Base-by-base conservation (phyloP, 2,888 invertebrate species). In the Microplitis deprimator region DNA sequence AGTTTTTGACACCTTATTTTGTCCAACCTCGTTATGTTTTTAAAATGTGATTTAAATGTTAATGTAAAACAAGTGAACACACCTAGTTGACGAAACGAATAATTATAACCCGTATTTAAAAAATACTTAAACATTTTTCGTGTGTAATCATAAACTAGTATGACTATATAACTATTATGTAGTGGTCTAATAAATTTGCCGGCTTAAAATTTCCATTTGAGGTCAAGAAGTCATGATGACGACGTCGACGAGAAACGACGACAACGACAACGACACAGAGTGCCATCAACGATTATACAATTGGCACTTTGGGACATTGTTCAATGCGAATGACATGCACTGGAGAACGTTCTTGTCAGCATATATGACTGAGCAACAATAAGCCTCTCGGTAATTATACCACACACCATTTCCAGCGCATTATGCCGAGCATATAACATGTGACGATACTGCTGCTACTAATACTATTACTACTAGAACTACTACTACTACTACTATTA, bases 271-370 rank as follows among this genome's bases (percentile, higher is more conserved):
- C 68, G 73, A 68, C 68, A 77, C 73, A 73, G 69, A 65, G 73
- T 62, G 62, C 69, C 60, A 73, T 73, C 73, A 68, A 74, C 65
- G 70, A 77, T 74, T 71, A 29, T 65, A 71, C 71, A 70, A 77
- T 77, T 77, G 74, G 59, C 70, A 74, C 74, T 74, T 40, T 17
- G 77, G 70, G 77, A 74, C 74, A 74, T 74, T 77, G 77, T 70
- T 61, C 62, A 60, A 64, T 65, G 71, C 20, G 70, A 69, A 70
- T 61, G 67, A 70, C 70, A 70, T 74, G 70, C 77, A 65, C 65
- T 59, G 74, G 73, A 70, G 70, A 77, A 74, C 71, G 40, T 60
- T 70, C 65, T 67, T 71, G 74, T 77, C 77, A 77, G 67, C 70
- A 71, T 38, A 50, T 50, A 67, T 74, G 77, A 70, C 64, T 68